Percentiles rank a stretch among this genome's conserved stretches.
phyloP scores from a whole-genome alignment of 2,888 invertebrate genomes.

The Cerastoderma edule region DNA sequence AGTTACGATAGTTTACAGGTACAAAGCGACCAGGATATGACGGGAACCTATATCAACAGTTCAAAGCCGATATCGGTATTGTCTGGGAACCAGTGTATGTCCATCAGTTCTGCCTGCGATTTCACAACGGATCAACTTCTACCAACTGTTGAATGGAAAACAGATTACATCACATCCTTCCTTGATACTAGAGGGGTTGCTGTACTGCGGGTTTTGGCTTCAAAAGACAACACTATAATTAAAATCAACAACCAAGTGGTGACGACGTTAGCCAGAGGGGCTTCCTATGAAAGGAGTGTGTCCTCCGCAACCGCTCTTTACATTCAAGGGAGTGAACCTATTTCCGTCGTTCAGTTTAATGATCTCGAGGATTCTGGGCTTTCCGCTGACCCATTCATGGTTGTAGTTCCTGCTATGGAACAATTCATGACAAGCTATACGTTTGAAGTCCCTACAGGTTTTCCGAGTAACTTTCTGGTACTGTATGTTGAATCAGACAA shows the following conservation, averaged over 20 bases:
- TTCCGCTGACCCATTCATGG: background rate
- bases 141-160: background rate
- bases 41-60: constrained; percentile 3
- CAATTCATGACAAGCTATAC: background rate
- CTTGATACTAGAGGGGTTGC: background rate
- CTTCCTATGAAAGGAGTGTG: background rate
- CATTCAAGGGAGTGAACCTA: constrained; percentile 1
- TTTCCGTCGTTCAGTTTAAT: background rate
- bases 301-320: too few relatives aligned
- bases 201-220: background rate
- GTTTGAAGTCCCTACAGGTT: constrained; percentile 1
- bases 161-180: background rate
- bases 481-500: background rate
- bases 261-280: background rate
- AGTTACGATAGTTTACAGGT: background rate
- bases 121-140: background rate
- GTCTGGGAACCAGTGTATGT: constrained; percentile 11
- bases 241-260: background rate
- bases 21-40: background rate
- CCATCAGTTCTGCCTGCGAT: background rate
- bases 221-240: background rate
- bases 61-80: constrained; percentile 1
- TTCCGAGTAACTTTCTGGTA: background rate
- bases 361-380: background rate
- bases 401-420: background rate